Conservation (phyloP, 2,797 vertebrate genomes). For the Artibeus lituratus region DNA sequence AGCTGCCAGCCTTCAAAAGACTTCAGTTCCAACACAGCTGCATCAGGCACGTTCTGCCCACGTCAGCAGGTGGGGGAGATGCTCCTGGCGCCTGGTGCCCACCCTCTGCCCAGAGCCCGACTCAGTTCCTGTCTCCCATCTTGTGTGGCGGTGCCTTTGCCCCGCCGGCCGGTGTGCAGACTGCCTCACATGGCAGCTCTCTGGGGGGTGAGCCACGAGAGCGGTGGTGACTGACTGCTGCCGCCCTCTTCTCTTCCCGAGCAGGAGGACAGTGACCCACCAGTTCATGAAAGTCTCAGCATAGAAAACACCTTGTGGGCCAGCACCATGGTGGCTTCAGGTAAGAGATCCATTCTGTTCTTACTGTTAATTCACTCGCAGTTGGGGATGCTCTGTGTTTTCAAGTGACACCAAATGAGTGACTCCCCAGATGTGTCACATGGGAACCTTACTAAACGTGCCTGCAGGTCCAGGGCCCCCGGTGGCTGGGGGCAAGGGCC, state of each 20-base stretch:
- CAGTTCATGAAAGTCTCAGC: slow-evolving; percentile 94
- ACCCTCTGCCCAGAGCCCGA: fast-evolving
- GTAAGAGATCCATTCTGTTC: slow-evolving; percentile 78
- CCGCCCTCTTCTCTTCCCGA: slow-evolving; percentile 21
- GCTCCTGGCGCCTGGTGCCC: neutral
- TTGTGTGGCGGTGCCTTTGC: no score
- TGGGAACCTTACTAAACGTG: no score
- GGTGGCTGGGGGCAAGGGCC: no score
- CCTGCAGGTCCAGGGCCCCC: no score
- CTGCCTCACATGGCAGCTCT: no score
- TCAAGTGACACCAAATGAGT: no score
- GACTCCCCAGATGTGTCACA: no score
- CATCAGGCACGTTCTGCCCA: neutral
- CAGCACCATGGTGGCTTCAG: slow-evolving; percentile 96
- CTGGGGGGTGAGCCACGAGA: neutral
- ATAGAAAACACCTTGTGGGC: slow-evolving; percentile 98
- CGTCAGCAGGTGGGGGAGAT: neutral
- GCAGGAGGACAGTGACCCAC: slow-evolving; percentile 94
- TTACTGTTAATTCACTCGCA: fast-evolving
- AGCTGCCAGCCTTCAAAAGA: no score
- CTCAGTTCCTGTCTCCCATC: no score
- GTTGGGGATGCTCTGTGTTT: neutral
- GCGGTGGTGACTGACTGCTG: neutral
- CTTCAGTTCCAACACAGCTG: neutral
- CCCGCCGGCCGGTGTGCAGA: no score